phyloP scores from a whole-genome alignment of 2,888 invertebrate species.

The Xestobium rufovillosum region DNA sequence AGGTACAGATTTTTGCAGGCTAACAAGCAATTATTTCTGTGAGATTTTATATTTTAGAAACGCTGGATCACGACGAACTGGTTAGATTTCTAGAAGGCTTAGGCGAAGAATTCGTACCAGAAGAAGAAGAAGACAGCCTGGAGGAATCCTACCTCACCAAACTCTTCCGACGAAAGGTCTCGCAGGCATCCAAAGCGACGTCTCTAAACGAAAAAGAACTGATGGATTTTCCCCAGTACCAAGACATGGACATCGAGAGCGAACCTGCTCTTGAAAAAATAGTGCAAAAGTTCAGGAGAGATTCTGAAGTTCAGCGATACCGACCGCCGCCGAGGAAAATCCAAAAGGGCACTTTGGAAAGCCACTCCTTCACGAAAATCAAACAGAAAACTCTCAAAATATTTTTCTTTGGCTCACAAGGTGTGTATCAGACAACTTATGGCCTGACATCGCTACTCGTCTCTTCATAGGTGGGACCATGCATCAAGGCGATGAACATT shows the following conservation, averaged over 20 bases:
- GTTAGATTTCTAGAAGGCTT: too few relatives aligned
- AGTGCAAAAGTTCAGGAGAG: slow-evolving; percentile 38
- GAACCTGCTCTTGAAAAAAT: slow-evolving; percentile 25
- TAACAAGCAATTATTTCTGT: too few relatives aligned
- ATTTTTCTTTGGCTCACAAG: slow-evolving; percentile 39
- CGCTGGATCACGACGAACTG: too few relatives aligned
- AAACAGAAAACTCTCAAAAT: slow-evolving; percentile 34
- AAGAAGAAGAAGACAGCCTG: slow-evolving; percentile 5
- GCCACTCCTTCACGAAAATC: slow-evolving; percentile 40
- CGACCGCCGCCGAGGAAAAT: slow-evolving; percentile 28
- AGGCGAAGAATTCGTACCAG: not conserved
- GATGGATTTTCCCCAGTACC: slow-evolving; percentile 17
- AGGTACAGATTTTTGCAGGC: too few relatives aligned
- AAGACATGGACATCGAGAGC: slow-evolving; percentile 25
- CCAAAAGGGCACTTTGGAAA: slow-evolving; percentile 38
- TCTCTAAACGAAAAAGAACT: slow-evolving; percentile 33
- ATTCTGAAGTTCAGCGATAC: slow-evolving; percentile 35
- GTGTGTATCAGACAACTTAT: too few relatives aligned
- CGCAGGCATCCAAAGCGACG: slow-evolving; percentile 34
- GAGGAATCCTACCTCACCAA: slow-evolving; percentile 29
- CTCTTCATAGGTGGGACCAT: slow-evolving; percentile 35
- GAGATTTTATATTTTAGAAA: too few relatives aligned
- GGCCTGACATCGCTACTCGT: too few relatives aligned
- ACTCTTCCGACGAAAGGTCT: slow-evolving; percentile 33
- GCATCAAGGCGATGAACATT: slow-evolving; percentile 36